A percentile compares a stretch with the other conserved stretches of the same genome.
Evolutionary conservation across 2,888 invertebrate species (phyloP).

Genomic region (Metalampra italica): DNA sequence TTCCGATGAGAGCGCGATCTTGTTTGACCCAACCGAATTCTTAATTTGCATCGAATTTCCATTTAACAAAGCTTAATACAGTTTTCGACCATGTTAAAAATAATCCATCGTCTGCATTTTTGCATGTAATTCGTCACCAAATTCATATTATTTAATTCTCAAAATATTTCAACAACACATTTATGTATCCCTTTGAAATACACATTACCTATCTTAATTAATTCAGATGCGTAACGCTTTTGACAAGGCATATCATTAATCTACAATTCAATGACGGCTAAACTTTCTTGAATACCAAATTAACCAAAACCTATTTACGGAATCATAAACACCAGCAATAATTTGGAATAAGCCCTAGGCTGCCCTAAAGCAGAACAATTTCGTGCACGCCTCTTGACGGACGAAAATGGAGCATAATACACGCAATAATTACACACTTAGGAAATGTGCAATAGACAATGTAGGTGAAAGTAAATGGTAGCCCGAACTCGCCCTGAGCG

Average conservation of each 20-base stretch:
- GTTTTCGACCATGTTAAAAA: background rate
- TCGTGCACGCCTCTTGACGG: slow-evolving; percentile 25
- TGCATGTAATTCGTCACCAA: background rate
- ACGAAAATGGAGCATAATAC: slow-evolving; percentile 30
- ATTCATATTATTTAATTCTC: too few species aligned
- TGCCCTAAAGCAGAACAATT: slow-evolving; percentile 34
- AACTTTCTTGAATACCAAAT: slow-evolving; percentile 24
- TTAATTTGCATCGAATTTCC: slow-evolving; percentile 46
- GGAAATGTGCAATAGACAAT: slow-evolving; percentile 33
- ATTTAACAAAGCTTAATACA: slow-evolving; percentile 29
- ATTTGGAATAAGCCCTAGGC: slow-evolving; percentile 33
- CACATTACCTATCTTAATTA: too few species aligned
- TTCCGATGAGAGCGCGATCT: slow-evolving; percentile 67
- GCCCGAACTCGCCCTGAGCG: slow-evolving; percentile 17
- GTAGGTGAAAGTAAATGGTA: slow-evolving; percentile 36
- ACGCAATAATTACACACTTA: slow-evolving; percentile 42
- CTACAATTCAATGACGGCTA: background rate
- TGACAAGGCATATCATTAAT: too few species aligned
- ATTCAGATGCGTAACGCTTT: too few species aligned
- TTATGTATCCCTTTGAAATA: too few species aligned
- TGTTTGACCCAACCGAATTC: slow-evolving; percentile 48
- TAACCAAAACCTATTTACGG: slow-evolving; percentile 39
- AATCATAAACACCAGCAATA: slow-evolving; percentile 30
- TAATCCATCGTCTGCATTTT: too few species aligned
- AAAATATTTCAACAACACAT: too few species aligned